These are phyloP conservation scores for Tachina fera DNA, from an alignment of 2,888 invertebrate species.

Conservation along the genomic window DNA sequence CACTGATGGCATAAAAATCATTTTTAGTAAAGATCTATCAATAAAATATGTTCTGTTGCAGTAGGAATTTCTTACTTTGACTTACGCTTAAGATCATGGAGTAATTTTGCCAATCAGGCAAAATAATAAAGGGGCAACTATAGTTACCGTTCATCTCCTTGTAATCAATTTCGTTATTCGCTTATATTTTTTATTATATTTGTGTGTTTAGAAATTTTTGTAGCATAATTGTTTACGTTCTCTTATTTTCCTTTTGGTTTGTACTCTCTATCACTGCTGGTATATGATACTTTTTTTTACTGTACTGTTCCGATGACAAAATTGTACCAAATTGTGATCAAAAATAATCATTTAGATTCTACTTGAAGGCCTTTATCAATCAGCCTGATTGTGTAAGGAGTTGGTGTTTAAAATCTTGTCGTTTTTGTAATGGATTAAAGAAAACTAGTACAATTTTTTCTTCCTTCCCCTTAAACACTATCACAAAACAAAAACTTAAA, in stretches of 20 bases:
- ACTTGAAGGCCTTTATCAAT: too few species aligned
- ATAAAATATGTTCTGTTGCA: neutral
- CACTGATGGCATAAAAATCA: neutral
- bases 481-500: too few species aligned
- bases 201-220: conserved; percentile 3
- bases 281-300: too few species aligned
- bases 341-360: too few species aligned
- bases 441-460: too few species aligned
- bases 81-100: conserved; percentile 4
- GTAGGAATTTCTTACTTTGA: neutral
- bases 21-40: neutral
- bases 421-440: too few species aligned
- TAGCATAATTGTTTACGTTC: conserved; percentile 1
- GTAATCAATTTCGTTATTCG: conserved; percentile 17
- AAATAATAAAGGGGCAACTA: conserved; percentile 1
- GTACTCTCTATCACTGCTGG: too few species aligned
- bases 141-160: neutral
- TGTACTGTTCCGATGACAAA: too few species aligned
- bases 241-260: neutral
- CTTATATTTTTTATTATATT: neutral
- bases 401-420: too few species aligned
- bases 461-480: too few species aligned
- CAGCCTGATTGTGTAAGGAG: too few species aligned
- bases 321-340: too few species aligned
- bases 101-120: conserved; percentile 13